Percentiles rank a stretch among this genome's conserved stretches.
These are phyloP conservation scores for Cyclina sinensis DNA, from an alignment of 1,140 invertebrate genomes.

Conservation along the genomic window DNA sequence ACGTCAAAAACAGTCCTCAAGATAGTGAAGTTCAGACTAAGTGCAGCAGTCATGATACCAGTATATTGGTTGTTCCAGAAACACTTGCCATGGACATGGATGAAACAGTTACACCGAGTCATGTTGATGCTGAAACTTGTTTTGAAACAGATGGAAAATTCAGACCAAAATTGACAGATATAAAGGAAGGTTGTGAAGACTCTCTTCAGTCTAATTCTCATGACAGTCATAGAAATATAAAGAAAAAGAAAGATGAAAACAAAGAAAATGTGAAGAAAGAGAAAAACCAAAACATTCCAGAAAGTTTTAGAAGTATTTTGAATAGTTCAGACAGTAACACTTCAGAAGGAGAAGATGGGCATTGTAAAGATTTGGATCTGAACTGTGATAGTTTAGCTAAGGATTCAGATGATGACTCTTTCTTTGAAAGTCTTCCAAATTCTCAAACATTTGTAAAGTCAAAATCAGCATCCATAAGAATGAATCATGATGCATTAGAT, in stretches of 20 bases:
- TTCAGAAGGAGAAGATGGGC: not conserved
- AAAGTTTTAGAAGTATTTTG: slow-evolving; percentile 38
- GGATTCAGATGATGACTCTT: slow-evolving; percentile 60
- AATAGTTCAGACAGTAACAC: not conserved
- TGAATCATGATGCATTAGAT: slow-evolving; percentile 36
- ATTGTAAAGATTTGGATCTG: not conserved
- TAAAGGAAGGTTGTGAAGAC: slow-evolving; percentile 11
- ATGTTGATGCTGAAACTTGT: not conserved
- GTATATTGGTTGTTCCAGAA: slow-evolving; percentile 38
- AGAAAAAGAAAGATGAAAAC: slow-evolving; percentile 1
- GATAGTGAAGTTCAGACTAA: too few relatives aligned
- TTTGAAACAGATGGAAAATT: not conserved
- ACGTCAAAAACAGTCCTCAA: not conserved
- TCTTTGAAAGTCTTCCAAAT: slow-evolving; percentile 19
- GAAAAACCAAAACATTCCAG: not conserved
- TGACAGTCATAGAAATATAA: not conserved
- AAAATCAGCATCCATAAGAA: not conserved
- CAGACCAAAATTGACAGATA: not conserved
- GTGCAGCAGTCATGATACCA: not conserved
- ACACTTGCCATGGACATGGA: slow-evolving; percentile 44
- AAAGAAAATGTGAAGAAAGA: not conserved
- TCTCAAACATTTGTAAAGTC: slow-evolving; percentile 45
- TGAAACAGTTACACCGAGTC: slow-evolving; percentile 13
- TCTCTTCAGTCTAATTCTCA: too few relatives aligned
- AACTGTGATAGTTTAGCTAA: slow-evolving; percentile 36